Conservation (phyloP, 2,888 invertebrate genomes). For the Subacronicta megacephala region DNA sequence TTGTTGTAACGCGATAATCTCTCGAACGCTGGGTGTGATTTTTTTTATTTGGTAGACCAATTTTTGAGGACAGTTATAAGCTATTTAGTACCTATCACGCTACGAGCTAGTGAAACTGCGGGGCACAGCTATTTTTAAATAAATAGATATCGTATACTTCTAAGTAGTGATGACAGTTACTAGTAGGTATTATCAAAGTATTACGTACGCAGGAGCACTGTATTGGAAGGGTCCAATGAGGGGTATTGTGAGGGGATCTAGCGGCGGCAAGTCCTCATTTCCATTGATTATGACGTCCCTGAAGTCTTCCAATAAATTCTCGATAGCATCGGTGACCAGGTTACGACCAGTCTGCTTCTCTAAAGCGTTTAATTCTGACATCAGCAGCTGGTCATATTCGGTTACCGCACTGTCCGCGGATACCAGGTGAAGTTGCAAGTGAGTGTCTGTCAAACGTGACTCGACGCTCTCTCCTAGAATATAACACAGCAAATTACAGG, state of each 20-base stretch:
- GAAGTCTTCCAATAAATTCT: constrained; percentile 59
- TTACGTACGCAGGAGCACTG: constrained; percentile 58
- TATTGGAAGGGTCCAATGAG: constrained; percentile 62
- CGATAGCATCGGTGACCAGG: constrained; percentile 56
- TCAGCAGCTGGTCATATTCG: constrained; percentile 36
- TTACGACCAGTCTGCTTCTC: constrained; percentile 42
- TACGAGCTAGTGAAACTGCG: no score
- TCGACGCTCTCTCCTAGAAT: constrained; percentile 10
- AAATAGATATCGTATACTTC: no score
- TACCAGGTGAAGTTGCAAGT: constrained; percentile 38
- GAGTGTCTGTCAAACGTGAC: constrained; percentile 22
- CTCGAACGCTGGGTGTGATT: no score
- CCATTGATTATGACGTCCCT: constrained; percentile 70
- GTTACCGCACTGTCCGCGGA: constrained; percentile 27
- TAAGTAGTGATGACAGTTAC: no score
- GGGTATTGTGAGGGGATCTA: constrained; percentile 66
- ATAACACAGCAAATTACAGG: neutral
- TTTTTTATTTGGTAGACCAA: no score
- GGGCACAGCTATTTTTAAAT: no score
- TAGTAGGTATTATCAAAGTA: no score
- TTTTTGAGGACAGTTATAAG: no score
- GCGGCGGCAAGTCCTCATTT: constrained; percentile 65
- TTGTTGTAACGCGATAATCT: no score
- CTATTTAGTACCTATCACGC: no score
- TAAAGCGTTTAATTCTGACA: constrained; percentile 22